These are phyloP conservation scores for Tragelaphus scriptus DNA, from an alignment of 2,113 vertebrate species.

Conservation along the genomic window DNA sequence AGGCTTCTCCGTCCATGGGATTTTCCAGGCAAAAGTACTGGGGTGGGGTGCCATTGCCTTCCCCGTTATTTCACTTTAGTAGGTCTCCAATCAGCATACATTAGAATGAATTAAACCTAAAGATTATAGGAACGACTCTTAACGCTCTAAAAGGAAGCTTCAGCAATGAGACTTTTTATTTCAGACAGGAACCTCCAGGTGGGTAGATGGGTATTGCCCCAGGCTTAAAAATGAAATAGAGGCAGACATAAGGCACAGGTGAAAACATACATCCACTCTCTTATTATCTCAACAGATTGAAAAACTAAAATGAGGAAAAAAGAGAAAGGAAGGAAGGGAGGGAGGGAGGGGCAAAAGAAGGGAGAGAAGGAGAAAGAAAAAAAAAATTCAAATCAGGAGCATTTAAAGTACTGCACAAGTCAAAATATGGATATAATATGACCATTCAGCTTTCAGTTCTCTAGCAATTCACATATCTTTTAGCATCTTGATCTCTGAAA, in stretches of 20 bases:
- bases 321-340: background rate
- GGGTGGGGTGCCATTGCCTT: too few relatives aligned
- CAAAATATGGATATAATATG: background rate
- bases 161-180: background rate
- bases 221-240: background rate
- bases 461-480: background rate
- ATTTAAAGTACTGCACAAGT: background rate
- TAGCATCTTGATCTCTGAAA: conserved; percentile 37
- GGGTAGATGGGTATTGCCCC: background rate
- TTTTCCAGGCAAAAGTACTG: too few relatives aligned
- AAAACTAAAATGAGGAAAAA: background rate
- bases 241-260: background rate
- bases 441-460: background rate
- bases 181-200: background rate
- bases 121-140: background rate
- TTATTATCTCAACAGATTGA: background rate
- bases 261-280: background rate
- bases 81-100: background rate
- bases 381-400: background rate
- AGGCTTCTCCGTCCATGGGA: too few relatives aligned
- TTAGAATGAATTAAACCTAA: background rate
- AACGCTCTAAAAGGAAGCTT: conserved; percentile 34
- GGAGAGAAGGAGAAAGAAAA: background rate
- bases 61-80: background rate
- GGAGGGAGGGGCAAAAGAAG: background rate